Base-by-base conservation (phyloP, 2,888 invertebrate genomes). In the Drosophila mettleri region DNA sequence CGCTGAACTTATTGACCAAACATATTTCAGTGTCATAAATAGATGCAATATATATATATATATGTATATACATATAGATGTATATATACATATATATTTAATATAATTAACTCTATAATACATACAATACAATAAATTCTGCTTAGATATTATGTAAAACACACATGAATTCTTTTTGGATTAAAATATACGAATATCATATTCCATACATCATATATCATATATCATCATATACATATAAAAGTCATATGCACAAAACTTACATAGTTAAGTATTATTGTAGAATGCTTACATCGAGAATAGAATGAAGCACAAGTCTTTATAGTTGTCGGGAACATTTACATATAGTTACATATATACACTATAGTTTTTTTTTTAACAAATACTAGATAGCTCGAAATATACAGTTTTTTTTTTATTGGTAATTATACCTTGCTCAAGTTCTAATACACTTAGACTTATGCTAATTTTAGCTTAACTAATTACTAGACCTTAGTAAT, bases 221-320 rank as follows among this genome's bases (percentile, higher is more conserved):
- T 20, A 22, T 18, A 31, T 54, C 9, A 20, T 20, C 38, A 51
- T 54, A 49, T 64, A 69, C 74, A 73, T 73, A 71, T 55, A 81
- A 84, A 69, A 76, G 69, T 78, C 78, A 71, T 84, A 78, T 75
- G 73, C 62, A 73, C 52, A 78, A 78, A 70, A 69, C 66, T 73
- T 72, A 78, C 46, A 69, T 51, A 69, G 58, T 80, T 66, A 69
- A 31, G 24, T 59, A 70, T 78, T 80, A 83, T 84, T 67, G 59
- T 84, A 85, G 72, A 80, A 73, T 80, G 78, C 88, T 88, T 83
- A 80, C 70, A 86, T 83, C 72, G 69, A 86, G 69, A 68, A 80
- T 70, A 85, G 83, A 85, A 83, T 80, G 80, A 83, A 85, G 85
- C 85, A 88, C 78, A 85, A 85, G 88, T 85, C 88, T 85, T 86